Evolutionary conservation across 2,888 invertebrate genomes (phyloP).

Genomic region (Drosophila kanekoi): DNA sequence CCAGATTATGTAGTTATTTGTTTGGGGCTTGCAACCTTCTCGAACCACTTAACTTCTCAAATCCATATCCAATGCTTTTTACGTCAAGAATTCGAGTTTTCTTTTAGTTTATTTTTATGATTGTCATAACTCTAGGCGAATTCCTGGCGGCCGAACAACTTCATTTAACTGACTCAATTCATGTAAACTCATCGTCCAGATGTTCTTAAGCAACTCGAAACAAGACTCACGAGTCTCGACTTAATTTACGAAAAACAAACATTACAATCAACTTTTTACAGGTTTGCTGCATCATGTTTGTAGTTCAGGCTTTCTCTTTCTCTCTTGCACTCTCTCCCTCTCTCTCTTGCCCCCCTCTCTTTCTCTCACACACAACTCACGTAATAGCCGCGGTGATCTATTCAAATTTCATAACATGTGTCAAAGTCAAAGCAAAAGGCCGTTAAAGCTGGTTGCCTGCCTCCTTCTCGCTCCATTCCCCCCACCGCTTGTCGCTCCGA

Average conservation of each 20-base stretch:
- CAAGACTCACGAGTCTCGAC: conserved; percentile 37
- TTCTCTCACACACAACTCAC: conserved; percentile 8
- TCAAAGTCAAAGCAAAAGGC: conserved; percentile 73
- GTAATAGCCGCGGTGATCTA: conserved; percentile 63
- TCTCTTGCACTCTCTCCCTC: neutral
- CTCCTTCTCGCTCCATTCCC: neutral
- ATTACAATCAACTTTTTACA: conserved; percentile 55
- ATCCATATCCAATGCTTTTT: neutral
- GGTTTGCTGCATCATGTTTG: conserved; percentile 59
- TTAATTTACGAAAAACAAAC: conserved; percentile 45
- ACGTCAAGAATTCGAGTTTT: neutral
- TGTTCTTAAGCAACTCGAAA: conserved; percentile 47
- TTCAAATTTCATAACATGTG: conserved; percentile 79
- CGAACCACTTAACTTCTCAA: neutral
- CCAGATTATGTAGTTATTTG: too few species aligned
- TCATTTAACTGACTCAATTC: conserved; percentile 62
- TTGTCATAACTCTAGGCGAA: conserved; percentile 25
- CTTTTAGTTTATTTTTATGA: conserved; percentile 24
- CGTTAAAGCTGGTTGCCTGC: conserved; percentile 53
- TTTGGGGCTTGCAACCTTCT: too few species aligned
- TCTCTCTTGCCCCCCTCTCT: conserved; percentile 1
- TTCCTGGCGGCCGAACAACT: conserved; percentile 46
- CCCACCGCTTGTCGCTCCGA: neutral
- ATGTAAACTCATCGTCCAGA: conserved; percentile 63
- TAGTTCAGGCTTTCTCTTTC: conserved; percentile 2